Percentiles rank a stretch among this genome's conserved stretches.
These are phyloP conservation scores for Mactra quadrangularis DNA, from an alignment of 1,140 invertebrate genomes.

Conservation along the genomic window DNA sequence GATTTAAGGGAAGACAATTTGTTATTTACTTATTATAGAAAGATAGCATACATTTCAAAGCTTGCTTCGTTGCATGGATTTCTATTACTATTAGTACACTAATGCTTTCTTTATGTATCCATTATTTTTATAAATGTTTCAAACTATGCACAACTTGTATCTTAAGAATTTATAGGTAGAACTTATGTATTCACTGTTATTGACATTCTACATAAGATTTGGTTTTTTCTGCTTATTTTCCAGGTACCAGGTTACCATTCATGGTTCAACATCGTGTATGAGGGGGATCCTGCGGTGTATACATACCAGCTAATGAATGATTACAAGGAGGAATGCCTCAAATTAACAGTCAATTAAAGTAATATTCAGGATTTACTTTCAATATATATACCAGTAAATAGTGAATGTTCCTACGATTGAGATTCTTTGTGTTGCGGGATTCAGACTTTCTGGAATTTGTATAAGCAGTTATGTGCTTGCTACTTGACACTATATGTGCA, in stretches of 20 bases:
- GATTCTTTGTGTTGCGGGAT: background rate
- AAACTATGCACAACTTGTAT: background rate
- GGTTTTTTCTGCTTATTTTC: background rate
- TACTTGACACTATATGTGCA: too few relatives aligned
- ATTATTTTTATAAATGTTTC: background rate
- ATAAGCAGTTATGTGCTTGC: too few relatives aligned
- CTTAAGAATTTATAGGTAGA: background rate
- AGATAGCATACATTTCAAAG: too few relatives aligned
- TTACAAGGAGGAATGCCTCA: background rate
- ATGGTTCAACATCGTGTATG: constrained; percentile 36
- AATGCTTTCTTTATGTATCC: background rate
- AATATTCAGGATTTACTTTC: too few relatives aligned
- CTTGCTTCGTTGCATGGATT: too few relatives aligned
- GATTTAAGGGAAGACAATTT: too few relatives aligned
- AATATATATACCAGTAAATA: too few relatives aligned
- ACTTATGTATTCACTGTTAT: background rate
- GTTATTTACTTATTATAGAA: too few relatives aligned
- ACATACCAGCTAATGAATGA: constrained; percentile 16
- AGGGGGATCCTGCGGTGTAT: constrained; percentile 18
- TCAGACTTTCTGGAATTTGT: background rate
- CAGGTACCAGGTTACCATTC: constrained; percentile 32
- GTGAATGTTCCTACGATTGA: background rate
- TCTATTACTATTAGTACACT: background rate
- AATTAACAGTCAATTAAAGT: constrained; percentile 5
- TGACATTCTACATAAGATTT: background rate